These are phyloP conservation scores for Doryteuthis pealeii DNA, from an alignment of 1,140 invertebrate genomes.

Conservation along the genomic window DNA sequence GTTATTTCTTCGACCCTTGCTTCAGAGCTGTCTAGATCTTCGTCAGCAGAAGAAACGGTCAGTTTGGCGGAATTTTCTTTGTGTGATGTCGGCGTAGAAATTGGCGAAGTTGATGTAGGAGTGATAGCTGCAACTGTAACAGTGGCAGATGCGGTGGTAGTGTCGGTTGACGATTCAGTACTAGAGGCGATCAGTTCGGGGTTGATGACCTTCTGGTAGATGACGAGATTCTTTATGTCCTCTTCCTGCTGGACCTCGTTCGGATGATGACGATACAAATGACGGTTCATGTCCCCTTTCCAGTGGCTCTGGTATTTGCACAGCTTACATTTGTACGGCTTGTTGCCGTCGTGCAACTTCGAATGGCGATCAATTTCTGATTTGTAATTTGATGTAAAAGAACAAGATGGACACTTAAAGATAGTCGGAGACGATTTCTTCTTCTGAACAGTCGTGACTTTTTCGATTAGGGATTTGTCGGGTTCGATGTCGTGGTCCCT, in stretches of 20 bases:
- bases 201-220: background rate
- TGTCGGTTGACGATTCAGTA: background rate
- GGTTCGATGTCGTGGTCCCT: slow-evolving; percentile 50
- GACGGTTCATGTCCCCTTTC: slow-evolving; percentile 61
- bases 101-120: background rate
- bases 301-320: slow-evolving; percentile 58
- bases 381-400: slow-evolving; percentile 45
- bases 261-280: slow-evolving; percentile 59
- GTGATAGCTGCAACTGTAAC: background rate
- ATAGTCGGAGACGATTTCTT: slow-evolving; percentile 46
- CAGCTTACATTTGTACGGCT: slow-evolving; percentile 53
- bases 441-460: slow-evolving; percentile 39
- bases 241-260: slow-evolving; percentile 32
- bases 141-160: background rate
- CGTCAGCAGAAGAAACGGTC: background rate
- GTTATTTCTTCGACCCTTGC: no score
- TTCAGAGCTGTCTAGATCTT: no score
- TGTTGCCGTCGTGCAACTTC: slow-evolving; percentile 47
- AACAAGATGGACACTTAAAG: slow-evolving; percentile 50
- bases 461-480: slow-evolving; percentile 34
- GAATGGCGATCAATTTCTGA: slow-evolving; percentile 52
- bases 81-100: background rate
- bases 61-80: background rate
- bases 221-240: slow-evolving; percentile 22
- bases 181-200: background rate